Percentiles rank a stretch among this genome's conserved stretches.
These are phyloP conservation scores for Cynodonichthys magdalenae DNA, from an alignment of 2,797 vertebrate genomes.

Conservation along the genomic window DNA sequence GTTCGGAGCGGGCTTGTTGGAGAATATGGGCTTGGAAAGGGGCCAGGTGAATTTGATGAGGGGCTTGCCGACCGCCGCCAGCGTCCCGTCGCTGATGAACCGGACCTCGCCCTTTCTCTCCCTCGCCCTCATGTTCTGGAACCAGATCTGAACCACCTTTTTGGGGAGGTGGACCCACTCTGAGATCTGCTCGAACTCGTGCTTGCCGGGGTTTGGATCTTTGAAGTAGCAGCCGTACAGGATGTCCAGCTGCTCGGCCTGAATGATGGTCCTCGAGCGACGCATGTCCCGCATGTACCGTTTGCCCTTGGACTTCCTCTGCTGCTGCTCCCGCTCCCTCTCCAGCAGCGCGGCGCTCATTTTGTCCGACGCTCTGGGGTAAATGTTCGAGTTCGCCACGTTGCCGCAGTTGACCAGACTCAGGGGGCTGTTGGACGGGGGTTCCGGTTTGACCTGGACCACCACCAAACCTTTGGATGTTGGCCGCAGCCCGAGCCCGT, in stretches of 20 bases:
- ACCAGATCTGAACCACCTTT: constrained; percentile 96
- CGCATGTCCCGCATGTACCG: constrained; percentile 81
- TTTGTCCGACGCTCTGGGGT: constrained; percentile 77
- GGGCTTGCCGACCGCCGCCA: constrained; percentile 85
- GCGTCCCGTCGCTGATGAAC: constrained; percentile 85
- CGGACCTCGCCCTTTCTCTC: constrained; percentile 93
- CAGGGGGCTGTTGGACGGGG: constrained; percentile 66
- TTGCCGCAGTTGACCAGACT: constrained; percentile 74
- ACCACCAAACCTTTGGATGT: constrained; percentile 81
- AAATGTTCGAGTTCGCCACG: constrained; percentile 76
- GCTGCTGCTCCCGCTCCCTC: constrained; percentile 69
- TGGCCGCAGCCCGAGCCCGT: constrained; percentile 81
- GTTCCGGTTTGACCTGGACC: constrained; percentile 82
- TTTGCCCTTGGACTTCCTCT: constrained; percentile 79
- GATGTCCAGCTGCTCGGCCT: constrained; percentile 92
- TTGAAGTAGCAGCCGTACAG: constrained; percentile 95
- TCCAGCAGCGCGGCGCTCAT: constrained; percentile 68
- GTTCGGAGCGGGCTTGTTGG: constrained; percentile 75
- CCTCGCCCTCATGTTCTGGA: constrained; percentile 93
- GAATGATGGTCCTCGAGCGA: constrained; percentile 92
- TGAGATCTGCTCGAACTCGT: constrained; percentile 93
- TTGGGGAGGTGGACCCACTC: constrained; percentile 94
- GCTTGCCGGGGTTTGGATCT: constrained; percentile 93
- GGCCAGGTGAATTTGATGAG: constrained; percentile 88
- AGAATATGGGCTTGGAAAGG: constrained; percentile 83